phyloP scores from a whole-genome alignment of 2,797 vertebrate species.

The Acropternis orthonyx region DNA sequence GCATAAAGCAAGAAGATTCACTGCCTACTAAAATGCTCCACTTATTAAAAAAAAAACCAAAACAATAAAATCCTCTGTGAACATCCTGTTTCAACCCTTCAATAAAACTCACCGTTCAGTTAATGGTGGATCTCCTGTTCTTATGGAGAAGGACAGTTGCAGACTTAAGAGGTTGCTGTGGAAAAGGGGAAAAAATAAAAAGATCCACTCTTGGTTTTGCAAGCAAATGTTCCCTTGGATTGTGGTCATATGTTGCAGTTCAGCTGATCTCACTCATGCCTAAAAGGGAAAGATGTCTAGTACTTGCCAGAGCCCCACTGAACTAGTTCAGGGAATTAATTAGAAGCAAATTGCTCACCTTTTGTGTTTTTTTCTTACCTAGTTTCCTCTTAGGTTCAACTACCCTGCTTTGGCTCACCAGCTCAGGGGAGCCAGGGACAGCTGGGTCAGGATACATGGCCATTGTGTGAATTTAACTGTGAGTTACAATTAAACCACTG shows the following conservation, averaged over 20 bases:
- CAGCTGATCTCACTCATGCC: slow-evolving; percentile 33
- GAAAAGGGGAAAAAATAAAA: slow-evolving; percentile 33
- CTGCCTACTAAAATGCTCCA: not conserved
- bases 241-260: slow-evolving; percentile 51
- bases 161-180: slow-evolving; percentile 30
- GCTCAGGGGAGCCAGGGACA: not conserved
- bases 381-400: not conserved
- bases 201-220: slow-evolving; percentile 34
- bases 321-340: slow-evolving; percentile 51
- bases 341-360: not conserved
- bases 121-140: slow-evolving; percentile 25
- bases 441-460: not conserved
- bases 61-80: not conserved
- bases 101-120: not conserved
- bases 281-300: slow-evolving; percentile 33
- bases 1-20: slow-evolving; percentile 39
- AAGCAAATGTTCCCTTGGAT: slow-evolving; percentile 65
- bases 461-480: not conserved
- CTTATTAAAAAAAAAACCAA: not conserved
- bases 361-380: not conserved
- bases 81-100: not conserved
- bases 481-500: not conserved
- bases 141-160: slow-evolving; percentile 30
- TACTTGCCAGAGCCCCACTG: slow-evolving; percentile 42
- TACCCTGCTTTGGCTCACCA: not conserved